Conservation (phyloP, 2,113 vertebrate genomes). For the Heterotis niloticus region DNA sequence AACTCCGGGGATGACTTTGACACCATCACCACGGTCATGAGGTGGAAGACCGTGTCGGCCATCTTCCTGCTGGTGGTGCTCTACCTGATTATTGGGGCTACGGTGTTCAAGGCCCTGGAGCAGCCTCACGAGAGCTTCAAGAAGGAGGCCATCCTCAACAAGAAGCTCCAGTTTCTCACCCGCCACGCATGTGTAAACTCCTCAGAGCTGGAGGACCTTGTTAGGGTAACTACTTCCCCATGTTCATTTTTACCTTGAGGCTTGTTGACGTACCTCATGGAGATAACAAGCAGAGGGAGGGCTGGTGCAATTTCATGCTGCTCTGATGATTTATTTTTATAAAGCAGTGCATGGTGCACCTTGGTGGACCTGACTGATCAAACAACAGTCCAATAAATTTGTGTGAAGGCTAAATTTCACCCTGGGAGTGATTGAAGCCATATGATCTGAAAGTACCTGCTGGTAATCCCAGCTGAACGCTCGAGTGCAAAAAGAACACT, state of each 20-base stretch:
- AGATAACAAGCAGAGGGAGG: background rate
- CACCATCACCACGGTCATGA: constrained; percentile 86
- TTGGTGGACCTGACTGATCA: background rate
- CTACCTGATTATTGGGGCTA: constrained; percentile 92
- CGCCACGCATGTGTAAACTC: constrained; percentile 85
- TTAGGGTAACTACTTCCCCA: constrained; percentile 65
- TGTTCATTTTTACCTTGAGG: background rate
- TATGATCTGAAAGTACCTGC: background rate
- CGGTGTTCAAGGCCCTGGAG: constrained; percentile 91
- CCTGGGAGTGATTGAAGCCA: background rate
- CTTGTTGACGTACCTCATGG: background rate
- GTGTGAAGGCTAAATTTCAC: background rate
- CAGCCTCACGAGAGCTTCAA: constrained; percentile 86
- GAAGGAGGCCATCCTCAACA: constrained; percentile 79
- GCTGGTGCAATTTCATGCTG: background rate
- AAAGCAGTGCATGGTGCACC: background rate
- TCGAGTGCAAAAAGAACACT: background rate
- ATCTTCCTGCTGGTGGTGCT: constrained; percentile 95
- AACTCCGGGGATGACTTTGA: constrained; percentile 79
- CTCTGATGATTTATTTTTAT: constrained; percentile 17
- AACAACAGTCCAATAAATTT: background rate
- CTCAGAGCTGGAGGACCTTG: constrained; percentile 87
- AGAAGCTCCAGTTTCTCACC: constrained; percentile 85
- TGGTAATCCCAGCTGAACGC: too few species aligned
- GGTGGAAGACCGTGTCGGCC: constrained; percentile 97